Evolutionary conservation across 2,113 vertebrate species (phyloP), one percentile per base, ranked within the genome.

Genomic region (Sceloporus undulatus): DNA sequence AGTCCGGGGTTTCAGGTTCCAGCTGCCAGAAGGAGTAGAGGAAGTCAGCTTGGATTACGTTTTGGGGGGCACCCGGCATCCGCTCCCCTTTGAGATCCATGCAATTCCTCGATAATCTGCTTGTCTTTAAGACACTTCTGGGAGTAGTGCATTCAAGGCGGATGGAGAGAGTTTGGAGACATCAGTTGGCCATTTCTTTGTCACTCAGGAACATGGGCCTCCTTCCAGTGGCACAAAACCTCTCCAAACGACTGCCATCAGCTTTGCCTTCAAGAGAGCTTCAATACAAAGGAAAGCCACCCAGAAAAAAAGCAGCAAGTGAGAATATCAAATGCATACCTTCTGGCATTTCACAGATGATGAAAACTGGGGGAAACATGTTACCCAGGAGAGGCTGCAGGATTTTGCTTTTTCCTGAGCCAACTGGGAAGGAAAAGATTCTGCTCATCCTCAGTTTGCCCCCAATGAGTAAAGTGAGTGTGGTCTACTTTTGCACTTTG

Each of bases 1-100:
- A 2, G 93, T 96, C 6, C 82, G 89, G 40, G 90, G 92, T 2
- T 97, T 97, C 81, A 84, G 2, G 0, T 96, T 96, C 91, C 94
- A 89, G 73, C 86, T 95, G 16, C 94, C 94, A 0, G 80, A 94
- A 1, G 92, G 88, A 59, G 92, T 87, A 29, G 92, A 82, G 0
- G 92, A 88, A 54, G 89, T 95, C 68, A 88, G 82, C 6, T 0
- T 87, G 11, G 77, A 94, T 4, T 92, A 92, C 0, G 21, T 93
- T 79, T 87, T 90, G 62, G 92, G 94, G 40, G 87, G 93, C 9
- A 94, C 88, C 14, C 56, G 94, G 87, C 91, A 95, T 86, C 95
- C 95, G 14, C 84, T 94, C 25, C 91, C 92, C 0, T 96, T 95
- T 19, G 11, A 95, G 16, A 92, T 96, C 81, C 90, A 87, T 2